phyloP scores from a whole-genome alignment of 2,797 vertebrate species.

The Amphiprion clarkii region DNA sequence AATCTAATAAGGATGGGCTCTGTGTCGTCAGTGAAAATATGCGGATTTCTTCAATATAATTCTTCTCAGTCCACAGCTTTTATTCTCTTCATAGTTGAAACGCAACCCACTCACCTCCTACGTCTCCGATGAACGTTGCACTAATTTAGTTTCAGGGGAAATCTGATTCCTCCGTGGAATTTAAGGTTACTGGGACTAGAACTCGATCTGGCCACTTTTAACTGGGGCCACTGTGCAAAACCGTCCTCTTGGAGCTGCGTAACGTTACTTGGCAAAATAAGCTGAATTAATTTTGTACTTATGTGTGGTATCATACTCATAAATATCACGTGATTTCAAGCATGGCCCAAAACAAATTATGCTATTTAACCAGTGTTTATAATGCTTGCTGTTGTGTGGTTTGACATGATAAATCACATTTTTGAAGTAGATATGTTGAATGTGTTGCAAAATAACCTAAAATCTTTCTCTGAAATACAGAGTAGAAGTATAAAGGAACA shows the following conservation, averaged over 20 bases:
- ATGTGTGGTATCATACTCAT: too few relatives aligned
- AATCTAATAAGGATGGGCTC: not conserved
- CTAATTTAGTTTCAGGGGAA: not conserved
- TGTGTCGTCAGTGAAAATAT: too few relatives aligned
- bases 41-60: too few relatives aligned
- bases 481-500: too few relatives aligned
- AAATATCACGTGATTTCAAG: too few relatives aligned
- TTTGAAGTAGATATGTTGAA: too few relatives aligned
- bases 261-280: not conserved
- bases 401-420: too few relatives aligned
- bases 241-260: not conserved
- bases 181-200: not conserved
- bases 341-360: too few relatives aligned
- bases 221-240: not conserved
- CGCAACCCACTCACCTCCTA: not conserved
- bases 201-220: not conserved
- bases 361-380: too few relatives aligned
- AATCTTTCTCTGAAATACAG: too few relatives aligned
- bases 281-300: not conserved
- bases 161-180: slow-evolving; percentile 14
- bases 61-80: not conserved
- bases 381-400: too few relatives aligned
- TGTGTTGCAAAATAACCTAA: too few relatives aligned
- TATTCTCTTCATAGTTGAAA: not conserved
- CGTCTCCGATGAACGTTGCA: not conserved